Conservation (phyloP, 2,888 invertebrate species). For the Saturnia pavonia region DNA sequence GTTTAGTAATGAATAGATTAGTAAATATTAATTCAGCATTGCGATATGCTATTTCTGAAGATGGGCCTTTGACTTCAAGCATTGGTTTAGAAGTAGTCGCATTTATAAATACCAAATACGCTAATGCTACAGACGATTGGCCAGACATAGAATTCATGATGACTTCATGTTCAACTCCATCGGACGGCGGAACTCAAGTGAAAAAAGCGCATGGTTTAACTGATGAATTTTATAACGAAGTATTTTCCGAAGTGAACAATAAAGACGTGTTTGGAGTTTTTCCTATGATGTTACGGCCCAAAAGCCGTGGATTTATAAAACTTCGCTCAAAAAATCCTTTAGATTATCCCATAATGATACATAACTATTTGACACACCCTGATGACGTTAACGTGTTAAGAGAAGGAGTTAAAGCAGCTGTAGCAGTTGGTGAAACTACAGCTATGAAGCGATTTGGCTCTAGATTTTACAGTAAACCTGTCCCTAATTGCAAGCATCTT, state of each 20-base stretch:
- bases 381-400: constrained; percentile 91
- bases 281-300: constrained; percentile 94
- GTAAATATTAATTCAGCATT: constrained; percentile 92
- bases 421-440: constrained; percentile 90
- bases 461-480: constrained; percentile 86
- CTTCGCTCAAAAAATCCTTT: constrained; percentile 86
- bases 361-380: constrained; percentile 94
- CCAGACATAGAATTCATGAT: constrained; percentile 96
- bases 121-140: constrained; percentile 93
- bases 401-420: constrained; percentile 92
- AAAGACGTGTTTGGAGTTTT: constrained; percentile 91
- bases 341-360: constrained; percentile 93
- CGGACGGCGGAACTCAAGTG: constrained; percentile 92
- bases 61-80: constrained; percentile 93
- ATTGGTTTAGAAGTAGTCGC: constrained; percentile 94
- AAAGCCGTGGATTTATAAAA: constrained; percentile 91
- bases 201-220: constrained; percentile 91
- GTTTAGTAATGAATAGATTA: constrained; percentile 89
- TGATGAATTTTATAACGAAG: constrained; percentile 90
- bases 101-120: constrained; percentile 94
- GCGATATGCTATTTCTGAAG: constrained; percentile 91
- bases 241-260: constrained; percentile 87
- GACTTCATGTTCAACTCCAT: constrained; percentile 90
- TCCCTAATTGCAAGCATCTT: constrained; percentile 92
- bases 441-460: constrained; percentile 91